phyloP scores from a whole-genome alignment of 2,888 invertebrate species.

The Acronicta leporina region DNA sequence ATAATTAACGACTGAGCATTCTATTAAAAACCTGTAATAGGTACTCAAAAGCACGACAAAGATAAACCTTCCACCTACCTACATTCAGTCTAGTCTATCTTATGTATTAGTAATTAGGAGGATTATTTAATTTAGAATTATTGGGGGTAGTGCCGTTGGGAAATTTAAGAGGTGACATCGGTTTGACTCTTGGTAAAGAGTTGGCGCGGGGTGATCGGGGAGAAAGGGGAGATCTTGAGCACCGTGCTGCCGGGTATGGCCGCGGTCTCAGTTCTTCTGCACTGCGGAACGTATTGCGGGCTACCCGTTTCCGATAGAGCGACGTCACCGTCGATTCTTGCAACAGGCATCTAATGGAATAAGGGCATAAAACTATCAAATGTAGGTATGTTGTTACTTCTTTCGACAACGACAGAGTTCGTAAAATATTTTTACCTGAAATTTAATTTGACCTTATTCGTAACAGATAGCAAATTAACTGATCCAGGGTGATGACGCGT shows the following conservation, averaged over 20 bases:
- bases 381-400: neutral
- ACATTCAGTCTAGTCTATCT: conserved; percentile 9
- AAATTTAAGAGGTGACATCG: conserved; percentile 74
- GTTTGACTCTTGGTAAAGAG: conserved; percentile 72
- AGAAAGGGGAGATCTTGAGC: conserved; percentile 61
- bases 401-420: neutral
- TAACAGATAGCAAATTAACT: conserved; percentile 5
- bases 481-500: conserved; percentile 1
- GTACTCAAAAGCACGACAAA: conserved; percentile 3
- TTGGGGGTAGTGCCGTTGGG: conserved; percentile 56
- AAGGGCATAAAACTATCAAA: neutral
- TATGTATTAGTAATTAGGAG: conserved; percentile 13
- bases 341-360: conserved; percentile 75
- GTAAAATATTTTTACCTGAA: conserved; percentile 1
- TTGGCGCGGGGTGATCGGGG: conserved; percentile 70
- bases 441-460: neutral
- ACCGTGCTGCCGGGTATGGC: conserved; percentile 68
- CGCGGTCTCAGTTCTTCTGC: conserved; percentile 79
- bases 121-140: conserved; percentile 38
- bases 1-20: conserved; percentile 1
- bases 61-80: conserved; percentile 7
- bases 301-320: conserved; percentile 74
- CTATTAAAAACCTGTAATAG: neutral
- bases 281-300: conserved; percentile 76
- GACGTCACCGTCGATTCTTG: conserved; percentile 79